A percentile compares a stretch with the other conserved stretches of the same genome.
Conservation (phyloP, 2,797 vertebrate species). For the Poeciliopsis turneri region DNA sequence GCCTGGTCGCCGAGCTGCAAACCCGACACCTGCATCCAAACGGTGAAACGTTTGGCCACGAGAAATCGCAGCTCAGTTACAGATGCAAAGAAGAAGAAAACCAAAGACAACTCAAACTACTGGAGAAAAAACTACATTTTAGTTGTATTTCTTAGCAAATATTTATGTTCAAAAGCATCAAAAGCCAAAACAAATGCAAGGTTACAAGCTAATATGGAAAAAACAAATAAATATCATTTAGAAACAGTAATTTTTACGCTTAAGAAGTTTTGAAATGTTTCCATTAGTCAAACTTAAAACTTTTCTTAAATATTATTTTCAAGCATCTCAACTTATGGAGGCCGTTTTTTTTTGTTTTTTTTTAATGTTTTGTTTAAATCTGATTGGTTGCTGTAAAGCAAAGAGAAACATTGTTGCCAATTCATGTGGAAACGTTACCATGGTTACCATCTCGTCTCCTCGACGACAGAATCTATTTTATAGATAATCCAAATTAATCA, state of each 20-base stretch:
- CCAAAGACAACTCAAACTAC: conserved; percentile 28
- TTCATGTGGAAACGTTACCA: neutral
- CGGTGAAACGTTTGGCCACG: conserved; percentile 21
- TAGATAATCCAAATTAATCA: too few relatives aligned
- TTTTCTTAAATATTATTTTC: neutral
- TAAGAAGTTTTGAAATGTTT: neutral
- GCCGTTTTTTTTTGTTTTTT: neutral
- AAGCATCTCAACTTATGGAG: neutral
- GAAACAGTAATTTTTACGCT: neutral
- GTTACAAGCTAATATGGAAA: neutral
- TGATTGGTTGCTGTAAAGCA: neutral
- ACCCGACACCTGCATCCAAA: conserved; percentile 13
- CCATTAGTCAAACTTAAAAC: neutral
- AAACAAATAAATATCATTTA: neutral
- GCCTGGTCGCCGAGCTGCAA: neutral
- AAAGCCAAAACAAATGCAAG: neutral
- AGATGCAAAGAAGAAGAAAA: conserved; percentile 7
- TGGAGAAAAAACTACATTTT: neutral
- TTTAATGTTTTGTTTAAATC: neutral
- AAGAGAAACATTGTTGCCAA: neutral
- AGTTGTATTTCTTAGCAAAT: neutral
- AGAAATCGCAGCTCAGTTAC: conserved; percentile 22
- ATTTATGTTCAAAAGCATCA: neutral
- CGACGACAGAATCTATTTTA: neutral
- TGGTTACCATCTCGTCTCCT: neutral